Conservation (phyloP, 2,888 invertebrate genomes). For the Coronaproctus castanopsis region DNA sequence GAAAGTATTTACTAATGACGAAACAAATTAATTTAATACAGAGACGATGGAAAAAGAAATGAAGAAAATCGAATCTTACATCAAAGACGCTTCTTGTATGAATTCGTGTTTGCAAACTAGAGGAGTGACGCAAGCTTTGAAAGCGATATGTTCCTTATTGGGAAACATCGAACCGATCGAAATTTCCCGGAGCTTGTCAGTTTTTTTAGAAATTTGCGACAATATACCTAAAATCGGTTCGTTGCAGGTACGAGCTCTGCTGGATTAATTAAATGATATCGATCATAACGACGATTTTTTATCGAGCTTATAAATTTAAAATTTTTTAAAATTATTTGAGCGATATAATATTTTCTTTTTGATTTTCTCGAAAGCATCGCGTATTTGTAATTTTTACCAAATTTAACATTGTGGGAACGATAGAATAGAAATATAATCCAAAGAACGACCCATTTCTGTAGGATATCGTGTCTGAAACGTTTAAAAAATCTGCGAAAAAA, state of each 20-base stretch:
- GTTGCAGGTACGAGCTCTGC: background rate
- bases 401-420: too few species aligned
- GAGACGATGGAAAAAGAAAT: constrained; percentile 67
- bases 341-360: too few species aligned
- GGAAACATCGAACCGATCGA: constrained; percentile 77
- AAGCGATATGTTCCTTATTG: constrained; percentile 73
- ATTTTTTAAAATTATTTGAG: too few species aligned
- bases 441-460: too few species aligned
- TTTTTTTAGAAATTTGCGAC: constrained; percentile 17
- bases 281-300: background rate
- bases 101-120: constrained; percentile 34
- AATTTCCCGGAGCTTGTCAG: constrained; percentile 52
- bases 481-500: too few species aligned
- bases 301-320: too few species aligned
- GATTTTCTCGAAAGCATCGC: too few species aligned
- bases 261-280: background rate
- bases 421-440: too few species aligned
- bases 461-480: too few species aligned
- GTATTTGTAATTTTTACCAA: too few species aligned
- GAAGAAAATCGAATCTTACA: constrained; percentile 47
- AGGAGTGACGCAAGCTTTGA: constrained; percentile 73
- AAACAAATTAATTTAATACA: too few species aligned
- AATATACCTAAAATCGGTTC: constrained; percentile 15
- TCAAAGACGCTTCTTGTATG: constrained; percentile 30
- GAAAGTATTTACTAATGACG: too few species aligned